Base-by-base conservation (phyloP, 2,113 vertebrate genomes). In the Actenoides hombroni region DNA sequence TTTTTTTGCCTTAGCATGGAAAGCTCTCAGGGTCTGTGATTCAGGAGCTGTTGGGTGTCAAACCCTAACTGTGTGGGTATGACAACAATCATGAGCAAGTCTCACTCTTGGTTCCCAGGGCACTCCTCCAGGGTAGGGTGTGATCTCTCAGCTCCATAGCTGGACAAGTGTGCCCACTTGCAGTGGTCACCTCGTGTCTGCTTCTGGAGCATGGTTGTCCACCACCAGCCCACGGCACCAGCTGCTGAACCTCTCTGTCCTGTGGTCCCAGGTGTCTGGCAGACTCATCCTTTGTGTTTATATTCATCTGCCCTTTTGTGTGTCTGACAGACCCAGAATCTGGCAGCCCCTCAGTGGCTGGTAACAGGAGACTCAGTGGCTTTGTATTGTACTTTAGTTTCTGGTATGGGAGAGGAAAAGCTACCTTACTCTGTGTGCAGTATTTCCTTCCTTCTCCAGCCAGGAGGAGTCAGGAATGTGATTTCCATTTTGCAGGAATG, bases 291-390 rank as follows among this genome's bases (percentile, higher is more conserved):
- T 70, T 65, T 31, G 19, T 35, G 37, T 78, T 73, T 75, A 51
- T n/a, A 39, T 29, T 63, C 49, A 53, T 64, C 44, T 77, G n/a
- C 25, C 42, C 18, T 65, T 71, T 51, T 53, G 16, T 46, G 13
- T 10, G 8, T 65, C 70, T 82, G 35, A 56, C 51, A 60, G 51
- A 44, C 10, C 6, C 19, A 25, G 42, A 71, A 64, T 37, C 48
- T 28, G 37, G 37, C 31, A 85, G 60, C 37, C 33, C 7, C 37
- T 44, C 28, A 40, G 28, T 59, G 39, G 67, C 56, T 37, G 14
- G 10, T n/a, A 60, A 82, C 48, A 75, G 28, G 5, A 68, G 14
- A 18, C 61, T 68, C 0, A 0, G 31, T 75, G 35, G 28, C 18
- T 79, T 82, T 68, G 37, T 77, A 6, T 67, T 67, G 23, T 19